phyloP scores from a whole-genome alignment of 2,113 vertebrate species.

The Vulpes vulpes region DNA sequence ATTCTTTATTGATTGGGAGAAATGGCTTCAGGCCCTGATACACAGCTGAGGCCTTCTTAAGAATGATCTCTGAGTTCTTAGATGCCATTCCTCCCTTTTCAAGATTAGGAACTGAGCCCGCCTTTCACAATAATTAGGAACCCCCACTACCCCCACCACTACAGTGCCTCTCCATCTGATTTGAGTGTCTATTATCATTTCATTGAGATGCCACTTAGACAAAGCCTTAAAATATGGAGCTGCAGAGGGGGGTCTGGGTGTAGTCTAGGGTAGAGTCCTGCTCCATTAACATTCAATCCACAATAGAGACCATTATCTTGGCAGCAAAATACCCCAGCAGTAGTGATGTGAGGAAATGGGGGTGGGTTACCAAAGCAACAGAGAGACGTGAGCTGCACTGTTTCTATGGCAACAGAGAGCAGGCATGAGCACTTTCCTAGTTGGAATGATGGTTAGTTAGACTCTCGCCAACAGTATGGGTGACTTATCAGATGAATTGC shows the following conservation, averaged over 20 bases:
- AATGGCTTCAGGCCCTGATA: background rate
- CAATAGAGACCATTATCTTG: conserved; percentile 81
- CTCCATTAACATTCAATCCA: conserved; percentile 79
- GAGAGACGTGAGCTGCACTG: conserved; percentile 80
- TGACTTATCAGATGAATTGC: background rate
- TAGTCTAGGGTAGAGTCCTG: background rate
- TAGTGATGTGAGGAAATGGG: conserved; percentile 80
- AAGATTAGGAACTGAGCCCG: background rate
- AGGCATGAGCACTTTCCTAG: conserved; percentile 66
- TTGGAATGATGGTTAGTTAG: conserved; percentile 73
- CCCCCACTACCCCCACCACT: background rate
- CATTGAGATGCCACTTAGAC: conserved; percentile 41
- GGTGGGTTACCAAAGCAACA: conserved; percentile 88
- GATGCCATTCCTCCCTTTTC: background rate
- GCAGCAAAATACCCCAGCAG: conserved; percentile 78
- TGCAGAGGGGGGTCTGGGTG: conserved; percentile 13
- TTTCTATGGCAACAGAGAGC: conserved; percentile 88
- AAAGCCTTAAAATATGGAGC: background rate
- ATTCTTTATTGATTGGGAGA: background rate
- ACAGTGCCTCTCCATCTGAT: conserved; percentile 56
- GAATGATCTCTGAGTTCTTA: background rate
- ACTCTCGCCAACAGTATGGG: background rate
- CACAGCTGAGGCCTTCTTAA: background rate
- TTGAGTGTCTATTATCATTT: conserved; percentile 68
- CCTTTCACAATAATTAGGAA: background rate